phyloP scores from a whole-genome alignment of 2,888 invertebrate genomes.

The Drosophila falleni region DNA sequence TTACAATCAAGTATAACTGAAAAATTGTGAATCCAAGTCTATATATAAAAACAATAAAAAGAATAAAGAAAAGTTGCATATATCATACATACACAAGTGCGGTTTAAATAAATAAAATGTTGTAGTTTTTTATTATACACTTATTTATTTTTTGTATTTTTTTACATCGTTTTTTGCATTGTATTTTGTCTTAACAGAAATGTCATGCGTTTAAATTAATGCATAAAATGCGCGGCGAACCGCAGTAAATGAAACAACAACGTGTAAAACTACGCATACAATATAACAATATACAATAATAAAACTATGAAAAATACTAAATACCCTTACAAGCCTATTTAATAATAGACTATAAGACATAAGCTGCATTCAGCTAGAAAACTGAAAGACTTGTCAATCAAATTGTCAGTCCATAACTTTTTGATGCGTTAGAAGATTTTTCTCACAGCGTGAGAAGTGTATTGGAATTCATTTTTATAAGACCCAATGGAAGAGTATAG shows the following conservation, averaged over 20 bases:
- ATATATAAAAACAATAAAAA: conserved; percentile 28
- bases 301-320: neutral
- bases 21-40: conserved; percentile 4
- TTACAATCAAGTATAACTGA: conserved; percentile 61
- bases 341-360: too few relatives aligned
- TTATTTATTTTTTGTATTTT: conserved; percentile 1
- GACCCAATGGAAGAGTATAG: neutral
- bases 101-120: conserved; percentile 58
- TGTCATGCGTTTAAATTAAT: conserved; percentile 68
- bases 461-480: neutral
- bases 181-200: conserved; percentile 59
- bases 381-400: neutral
- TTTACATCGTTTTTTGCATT: conserved; percentile 29
- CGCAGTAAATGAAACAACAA: conserved; percentile 57
- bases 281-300: too few relatives aligned
- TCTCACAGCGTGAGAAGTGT: too few relatives aligned
- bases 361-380: neutral
- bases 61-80: conserved; percentile 13
- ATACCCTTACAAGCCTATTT: neutral
- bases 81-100: conserved; percentile 30
- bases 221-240: conserved; percentile 61
- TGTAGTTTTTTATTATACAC: conserved; percentile 41
- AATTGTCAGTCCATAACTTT: neutral
- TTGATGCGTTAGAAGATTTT: neutral
- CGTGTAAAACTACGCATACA: too few relatives aligned